Percentiles rank a stretch among this genome's conserved stretches.
phyloP scores from a whole-genome alignment of 2,888 invertebrate species.

The Nephrotoma guestfalica region DNA sequence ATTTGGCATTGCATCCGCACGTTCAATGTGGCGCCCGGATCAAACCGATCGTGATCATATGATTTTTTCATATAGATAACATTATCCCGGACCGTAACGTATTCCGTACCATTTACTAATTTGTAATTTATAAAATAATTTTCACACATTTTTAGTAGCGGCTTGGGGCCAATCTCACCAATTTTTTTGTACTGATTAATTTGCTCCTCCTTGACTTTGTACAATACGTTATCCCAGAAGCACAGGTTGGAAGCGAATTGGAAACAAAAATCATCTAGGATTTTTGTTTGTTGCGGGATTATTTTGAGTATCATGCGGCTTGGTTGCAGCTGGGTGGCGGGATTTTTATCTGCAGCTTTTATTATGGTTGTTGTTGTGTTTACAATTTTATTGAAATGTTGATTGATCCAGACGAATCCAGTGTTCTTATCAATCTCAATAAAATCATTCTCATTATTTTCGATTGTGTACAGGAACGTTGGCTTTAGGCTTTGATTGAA shows the following conservation, averaged over 20 bases:
- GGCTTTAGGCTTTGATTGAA: constrained; percentile 19
- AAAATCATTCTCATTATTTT: constrained; percentile 18
- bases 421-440: constrained; percentile 24
- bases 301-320: constrained; percentile 25
- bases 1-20: constrained; percentile 32
- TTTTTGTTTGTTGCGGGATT: constrained; percentile 15
- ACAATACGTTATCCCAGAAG: constrained; percentile 25
- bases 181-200: constrained; percentile 16
- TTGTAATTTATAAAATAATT: constrained; percentile 35
- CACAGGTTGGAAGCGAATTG: constrained; percentile 23
- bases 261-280: constrained; percentile 7
- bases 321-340: not conserved
- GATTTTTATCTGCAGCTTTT: constrained; percentile 19
- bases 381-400: constrained; percentile 19
- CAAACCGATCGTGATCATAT: constrained; percentile 33
- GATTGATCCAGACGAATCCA: constrained; percentile 26
- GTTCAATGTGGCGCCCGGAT: constrained; percentile 25
- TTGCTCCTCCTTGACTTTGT: constrained; percentile 18
- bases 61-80: constrained; percentile 29
- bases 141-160: constrained; percentile 35
- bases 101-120: constrained; percentile 31
- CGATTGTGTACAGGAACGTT: constrained; percentile 24
- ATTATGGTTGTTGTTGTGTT: constrained; percentile 19
- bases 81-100: constrained; percentile 29
- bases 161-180: constrained; percentile 31